Percentiles rank a stretch among this genome's conserved stretches.
Evolutionary conservation across 2,888 invertebrate genomes (phyloP).

Genomic region (Macrosoma leucophasiata): DNA sequence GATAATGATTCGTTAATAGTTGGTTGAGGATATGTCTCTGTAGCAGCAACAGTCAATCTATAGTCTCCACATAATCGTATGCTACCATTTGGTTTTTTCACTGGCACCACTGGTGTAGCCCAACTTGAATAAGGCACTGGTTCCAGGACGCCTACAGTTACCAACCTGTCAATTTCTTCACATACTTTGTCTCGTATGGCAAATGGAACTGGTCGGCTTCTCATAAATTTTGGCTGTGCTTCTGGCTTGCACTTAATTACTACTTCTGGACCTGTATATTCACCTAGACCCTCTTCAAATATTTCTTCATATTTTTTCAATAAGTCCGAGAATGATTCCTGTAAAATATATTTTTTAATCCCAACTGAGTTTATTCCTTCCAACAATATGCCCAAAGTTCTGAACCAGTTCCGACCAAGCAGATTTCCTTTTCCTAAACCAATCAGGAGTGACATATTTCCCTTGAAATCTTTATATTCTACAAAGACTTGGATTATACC

Average conservation of each 20-base stretch:
- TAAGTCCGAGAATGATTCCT: too few species aligned
- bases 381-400: too few species aligned
- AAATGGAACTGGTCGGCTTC: slow-evolving; percentile 5
- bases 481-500: too few species aligned
- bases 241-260: not conserved
- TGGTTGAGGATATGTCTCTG: slow-evolving; percentile 18
- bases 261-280: slow-evolving; percentile 6
- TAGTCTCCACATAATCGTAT: slow-evolving; percentile 22
- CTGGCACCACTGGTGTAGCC: slow-evolving; percentile 18
- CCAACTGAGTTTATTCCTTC: too few species aligned
- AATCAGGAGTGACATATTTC: too few species aligned
- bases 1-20: slow-evolving; percentile 18
- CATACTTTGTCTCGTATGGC: slow-evolving; percentile 1
- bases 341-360: too few species aligned
- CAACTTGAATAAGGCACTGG: slow-evolving; percentile 19
- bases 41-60: slow-evolving; percentile 17
- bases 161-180: slow-evolving; percentile 2
- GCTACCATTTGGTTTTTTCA: slow-evolving; percentile 17
- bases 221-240: slow-evolving; percentile 2
- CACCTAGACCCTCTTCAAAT: too few species aligned
- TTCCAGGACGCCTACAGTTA: slow-evolving; percentile 8
- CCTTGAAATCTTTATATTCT: too few species aligned
- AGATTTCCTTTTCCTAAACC: too few species aligned
- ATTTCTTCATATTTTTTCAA: slow-evolving; percentile 1
- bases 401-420: too few species aligned